Evolutionary conservation across 1,140 invertebrate species (phyloP), one percentile per base, ranked within the genome.

Genomic region (Mactra quadrangularis): DNA sequence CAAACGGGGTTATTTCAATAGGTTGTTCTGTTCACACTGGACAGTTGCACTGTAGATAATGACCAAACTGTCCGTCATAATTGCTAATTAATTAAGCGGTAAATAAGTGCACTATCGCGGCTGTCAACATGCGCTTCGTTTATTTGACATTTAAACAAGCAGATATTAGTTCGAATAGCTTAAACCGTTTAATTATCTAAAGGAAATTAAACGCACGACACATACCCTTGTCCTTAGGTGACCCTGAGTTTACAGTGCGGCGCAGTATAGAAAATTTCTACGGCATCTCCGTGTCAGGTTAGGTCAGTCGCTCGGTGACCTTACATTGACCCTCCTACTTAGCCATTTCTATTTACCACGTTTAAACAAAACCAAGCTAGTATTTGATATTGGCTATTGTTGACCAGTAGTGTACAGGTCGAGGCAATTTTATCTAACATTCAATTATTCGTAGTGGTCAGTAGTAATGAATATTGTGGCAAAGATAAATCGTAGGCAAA

Each of bases 261-360:
- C 53, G 35, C 11, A 29, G 17, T 53, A 31, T 52, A 68, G 64
- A 27, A 22, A 41, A 41, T 11, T 17, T 50, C 27, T 47, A 1
- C 64, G 9, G 35, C 27, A 50, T 41, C 64, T 15, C 47, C 52
- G 45, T 59, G 64, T 68, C 64, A 71, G 77, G 66, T 33, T 71
- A 81, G 77, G 77, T 81, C 77, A 68, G 53, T 81, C 53, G 38
- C 77, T 70, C 57, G 6, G 64, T 81, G 77, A 33, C 77, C 77
- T 71, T 52, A 3, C n/a, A 25, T 15, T 71, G 77, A 81, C 64
- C 77, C 47, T 35, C 17, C 1, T 55, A 4, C 15, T 33, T n/a
- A 6, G 25, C 35, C 38, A 22, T 41, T 57, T 41, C 38, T 31
- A 27, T 55, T 57, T 57, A 31, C 31, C 35, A 27, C 27, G 55